A percentile compares a stretch with the other conserved stretches of the same genome.
Evolutionary conservation across 2,113 vertebrate species (phyloP).

Genomic region (Ellobius talpinus): DNA sequence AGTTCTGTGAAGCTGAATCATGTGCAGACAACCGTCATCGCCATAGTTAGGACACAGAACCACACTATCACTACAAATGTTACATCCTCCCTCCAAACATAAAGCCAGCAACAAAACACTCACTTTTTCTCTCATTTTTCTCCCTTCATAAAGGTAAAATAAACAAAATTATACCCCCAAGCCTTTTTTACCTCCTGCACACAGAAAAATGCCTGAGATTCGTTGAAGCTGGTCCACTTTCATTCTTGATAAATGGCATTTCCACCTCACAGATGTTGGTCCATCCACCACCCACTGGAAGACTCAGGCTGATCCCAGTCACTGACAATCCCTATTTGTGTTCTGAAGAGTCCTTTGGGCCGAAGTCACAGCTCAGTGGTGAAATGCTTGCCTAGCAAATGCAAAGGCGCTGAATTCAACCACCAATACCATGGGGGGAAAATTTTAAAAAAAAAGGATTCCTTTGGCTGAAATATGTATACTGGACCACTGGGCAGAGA

Average conservation of each 20-base stretch:
- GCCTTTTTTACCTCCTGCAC: not conserved
- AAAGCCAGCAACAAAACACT: not conserved
- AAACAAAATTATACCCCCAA: not conserved
- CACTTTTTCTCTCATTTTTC: not conserved
- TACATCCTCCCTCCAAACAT: not conserved
- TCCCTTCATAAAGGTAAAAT: not conserved
- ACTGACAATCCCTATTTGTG: constrained; percentile 8
- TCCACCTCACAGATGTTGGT: not conserved
- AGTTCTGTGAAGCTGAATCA: not conserved
- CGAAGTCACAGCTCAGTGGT: not conserved
- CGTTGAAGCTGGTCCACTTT: not conserved
- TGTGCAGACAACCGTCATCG: fast-evolving
- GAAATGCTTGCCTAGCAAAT: not conserved
- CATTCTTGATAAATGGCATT: not conserved
- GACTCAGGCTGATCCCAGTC: not conserved
- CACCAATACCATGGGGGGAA: not conserved
- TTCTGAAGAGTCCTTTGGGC: not conserved
- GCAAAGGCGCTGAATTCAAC: not conserved
- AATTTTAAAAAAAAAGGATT: not conserved
- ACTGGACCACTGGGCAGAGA: not conserved
- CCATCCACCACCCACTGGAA: not conserved
- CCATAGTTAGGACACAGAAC: not conserved
- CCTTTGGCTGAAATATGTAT: not conserved
- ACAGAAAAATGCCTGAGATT: not conserved
- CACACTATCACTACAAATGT: not conserved